phyloP scores from a whole-genome alignment of 1,140 invertebrate species.

The Elysia chlorotica region DNA sequence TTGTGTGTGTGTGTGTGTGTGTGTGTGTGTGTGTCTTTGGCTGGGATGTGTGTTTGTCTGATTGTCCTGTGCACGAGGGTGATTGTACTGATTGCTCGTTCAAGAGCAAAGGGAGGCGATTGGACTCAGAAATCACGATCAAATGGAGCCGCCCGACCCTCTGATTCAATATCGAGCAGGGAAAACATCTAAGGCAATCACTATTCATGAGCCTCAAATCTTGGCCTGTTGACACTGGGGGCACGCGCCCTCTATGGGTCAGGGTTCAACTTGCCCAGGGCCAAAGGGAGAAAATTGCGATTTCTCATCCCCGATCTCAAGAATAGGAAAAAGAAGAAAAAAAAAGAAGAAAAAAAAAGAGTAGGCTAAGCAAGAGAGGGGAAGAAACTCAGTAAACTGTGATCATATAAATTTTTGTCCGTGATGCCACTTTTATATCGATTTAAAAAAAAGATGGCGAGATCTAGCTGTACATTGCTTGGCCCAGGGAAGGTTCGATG shows the following conservation, averaged over 20 bases:
- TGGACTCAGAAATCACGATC: conserved; percentile 4
- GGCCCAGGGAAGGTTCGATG: no score
- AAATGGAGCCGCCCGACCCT: conserved; percentile 10
- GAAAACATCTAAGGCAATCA: conserved; percentile 13
- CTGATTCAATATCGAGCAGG: conserved; percentile 7
- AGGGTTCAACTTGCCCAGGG: not conserved
- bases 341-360: not conserved
- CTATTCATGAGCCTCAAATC: conserved; percentile 10
- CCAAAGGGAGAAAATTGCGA: no score
- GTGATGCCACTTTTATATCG: no score
- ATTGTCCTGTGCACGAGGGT: no score
- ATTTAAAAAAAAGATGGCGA: no score
- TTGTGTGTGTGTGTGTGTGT: no score
- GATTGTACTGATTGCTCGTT: no score
- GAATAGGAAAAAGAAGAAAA: not conserved
- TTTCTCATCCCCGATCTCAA: not conserved
- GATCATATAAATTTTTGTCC: not conserved
- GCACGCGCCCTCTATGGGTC: not conserved
- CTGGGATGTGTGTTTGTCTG: no score
- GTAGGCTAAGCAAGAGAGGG: not conserved
- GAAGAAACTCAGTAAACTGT: not conserved
- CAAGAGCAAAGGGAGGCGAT: not conserved
- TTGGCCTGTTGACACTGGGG: not conserved
- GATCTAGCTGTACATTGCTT: no score
- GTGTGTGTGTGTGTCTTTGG: no score